Evolutionary conservation across 2,888 invertebrate species (phyloP).

Genomic region (Leptopilina drosophilae): DNA sequence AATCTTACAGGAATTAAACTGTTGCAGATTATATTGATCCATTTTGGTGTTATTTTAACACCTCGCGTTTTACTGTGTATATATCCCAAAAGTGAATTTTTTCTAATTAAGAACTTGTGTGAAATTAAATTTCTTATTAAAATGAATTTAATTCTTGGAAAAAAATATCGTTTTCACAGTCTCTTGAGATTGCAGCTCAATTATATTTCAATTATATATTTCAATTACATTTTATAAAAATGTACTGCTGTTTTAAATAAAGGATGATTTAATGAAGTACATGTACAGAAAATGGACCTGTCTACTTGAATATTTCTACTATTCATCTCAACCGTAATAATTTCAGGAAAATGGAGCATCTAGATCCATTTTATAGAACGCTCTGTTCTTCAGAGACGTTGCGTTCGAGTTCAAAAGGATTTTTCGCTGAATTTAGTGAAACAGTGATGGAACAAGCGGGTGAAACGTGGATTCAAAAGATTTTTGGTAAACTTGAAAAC

Average conservation of each 20-base stretch:
- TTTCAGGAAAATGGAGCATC: slow-evolving; percentile 54
- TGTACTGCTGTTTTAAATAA: not conserved
- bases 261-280: not conserved
- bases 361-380: slow-evolving; percentile 78
- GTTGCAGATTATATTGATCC: too few relatives aligned
- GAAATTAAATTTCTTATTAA: too few relatives aligned
- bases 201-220: not conserved
- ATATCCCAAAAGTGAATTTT: too few relatives aligned
- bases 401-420: slow-evolving; percentile 86
- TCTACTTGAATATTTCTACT: not conserved
- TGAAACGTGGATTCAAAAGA: slow-evolving; percentile 80
- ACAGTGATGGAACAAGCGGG: slow-evolving; percentile 80
- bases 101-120: not conserved
- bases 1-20: too few relatives aligned
- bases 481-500: slow-evolving; percentile 80
- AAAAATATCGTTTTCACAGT: not conserved
- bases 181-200: too few relatives aligned
- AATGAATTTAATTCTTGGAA: not conserved
- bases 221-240: not conserved
- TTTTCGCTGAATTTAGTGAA: slow-evolving; percentile 84
- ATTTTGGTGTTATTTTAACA: too few relatives aligned
- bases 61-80: too few relatives aligned
- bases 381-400: slow-evolving; percentile 87
- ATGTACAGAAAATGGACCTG: not conserved
- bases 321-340: not conserved